phyloP scores from a whole-genome alignment of 2,888 invertebrate species.

The Thera britannica region DNA sequence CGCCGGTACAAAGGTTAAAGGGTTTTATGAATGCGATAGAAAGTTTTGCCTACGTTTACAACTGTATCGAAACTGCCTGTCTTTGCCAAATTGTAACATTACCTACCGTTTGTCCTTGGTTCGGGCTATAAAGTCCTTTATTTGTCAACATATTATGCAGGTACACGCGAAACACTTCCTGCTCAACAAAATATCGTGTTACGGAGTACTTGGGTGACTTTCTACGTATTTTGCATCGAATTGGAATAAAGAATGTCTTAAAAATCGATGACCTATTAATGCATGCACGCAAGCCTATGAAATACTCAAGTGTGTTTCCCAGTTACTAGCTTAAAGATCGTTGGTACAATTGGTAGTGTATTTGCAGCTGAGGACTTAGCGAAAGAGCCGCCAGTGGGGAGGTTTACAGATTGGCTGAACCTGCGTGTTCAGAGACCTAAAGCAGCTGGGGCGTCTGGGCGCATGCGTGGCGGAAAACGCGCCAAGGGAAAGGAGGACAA shows the following conservation, averaged over 20 bases:
- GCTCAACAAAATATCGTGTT: slow-evolving; percentile 65
- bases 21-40: slow-evolving; percentile 29
- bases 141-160: slow-evolving; percentile 56
- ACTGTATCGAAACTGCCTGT: slow-evolving; percentile 30
- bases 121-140: slow-evolving; percentile 58
- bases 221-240: slow-evolving; percentile 41
- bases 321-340: background rate
- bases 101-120: slow-evolving; percentile 54
- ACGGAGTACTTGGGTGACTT: slow-evolving; percentile 57
- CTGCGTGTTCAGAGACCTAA: slow-evolving; percentile 70
- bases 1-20: background rate
- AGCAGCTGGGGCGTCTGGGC: slow-evolving; percentile 46
- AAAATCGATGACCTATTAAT: slow-evolving; percentile 60
- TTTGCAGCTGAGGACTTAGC: slow-evolving; percentile 77
- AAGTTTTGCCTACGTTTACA: slow-evolving; percentile 37
- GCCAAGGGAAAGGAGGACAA: slow-evolving; percentile 58
- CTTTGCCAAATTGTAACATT: slow-evolving; percentile 48
- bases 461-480: slow-evolving; percentile 72
- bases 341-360: slow-evolving; percentile 3
- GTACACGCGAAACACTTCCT: slow-evolving; percentile 65
- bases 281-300: slow-evolving; percentile 50
- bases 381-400: slow-evolving; percentile 73
- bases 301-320: slow-evolving; percentile 13
- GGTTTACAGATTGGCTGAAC: slow-evolving; percentile 78
- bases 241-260: slow-evolving; percentile 48